A percentile compares a stretch with the other conserved stretches of the same genome.
phyloP scores from a whole-genome alignment of 2,113 vertebrate species.

The Pelvicachromis taeniatus region DNA sequence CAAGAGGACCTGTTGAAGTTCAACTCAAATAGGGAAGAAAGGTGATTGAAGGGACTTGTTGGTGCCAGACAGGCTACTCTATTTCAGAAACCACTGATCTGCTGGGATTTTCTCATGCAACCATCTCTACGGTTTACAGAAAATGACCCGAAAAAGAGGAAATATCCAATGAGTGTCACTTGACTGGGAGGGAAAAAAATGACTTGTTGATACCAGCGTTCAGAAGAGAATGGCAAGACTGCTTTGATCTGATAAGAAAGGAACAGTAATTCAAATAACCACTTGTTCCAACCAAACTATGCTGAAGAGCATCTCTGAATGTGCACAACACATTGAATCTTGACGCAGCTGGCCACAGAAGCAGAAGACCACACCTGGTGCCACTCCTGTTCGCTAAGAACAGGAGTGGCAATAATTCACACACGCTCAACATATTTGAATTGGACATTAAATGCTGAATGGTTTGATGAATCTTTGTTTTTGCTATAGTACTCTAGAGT shows the following conservation, averaged over 20 bases:
- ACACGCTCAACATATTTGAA: fast-evolving
- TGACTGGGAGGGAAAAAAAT: background rate
- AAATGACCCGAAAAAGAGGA: background rate
- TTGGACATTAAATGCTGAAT: background rate
- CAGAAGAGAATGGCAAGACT: background rate
- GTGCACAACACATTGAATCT: background rate
- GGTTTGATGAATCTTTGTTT: background rate
- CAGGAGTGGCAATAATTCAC: too few relatives aligned
- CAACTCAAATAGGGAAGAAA: background rate
- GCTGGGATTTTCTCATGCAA: background rate
- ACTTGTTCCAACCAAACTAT: background rate
- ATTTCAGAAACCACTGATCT: background rate
- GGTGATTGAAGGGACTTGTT: background rate
- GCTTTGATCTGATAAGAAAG: background rate
- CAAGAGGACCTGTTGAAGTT: background rate
- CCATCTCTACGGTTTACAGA: background rate
- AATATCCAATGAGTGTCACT: background rate
- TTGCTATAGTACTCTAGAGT: background rate
- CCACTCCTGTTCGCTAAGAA: background rate
- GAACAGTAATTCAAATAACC: background rate
- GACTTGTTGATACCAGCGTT: background rate
- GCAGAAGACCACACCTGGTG: background rate
- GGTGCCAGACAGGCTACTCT: background rate
- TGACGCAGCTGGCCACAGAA: background rate
- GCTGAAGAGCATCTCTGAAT: background rate